These are phyloP conservation scores for Leptinotarsa lineolata DNA, from an alignment of 1,140 invertebrate species.

Conservation along the genomic window DNA sequence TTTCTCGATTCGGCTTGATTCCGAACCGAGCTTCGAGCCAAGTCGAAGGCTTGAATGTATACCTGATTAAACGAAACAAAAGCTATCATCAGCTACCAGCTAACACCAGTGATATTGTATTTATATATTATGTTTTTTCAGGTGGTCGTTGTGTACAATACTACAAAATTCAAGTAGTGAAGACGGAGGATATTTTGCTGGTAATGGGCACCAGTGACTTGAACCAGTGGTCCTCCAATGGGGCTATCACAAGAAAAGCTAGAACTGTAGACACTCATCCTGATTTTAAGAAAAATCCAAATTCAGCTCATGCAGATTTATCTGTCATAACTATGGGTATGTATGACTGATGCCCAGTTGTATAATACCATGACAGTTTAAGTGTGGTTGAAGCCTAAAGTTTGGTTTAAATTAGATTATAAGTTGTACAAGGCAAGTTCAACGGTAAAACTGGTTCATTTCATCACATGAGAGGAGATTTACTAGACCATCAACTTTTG, in stretches of 20 bases:
- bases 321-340: constrained; percentile 40
- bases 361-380: neutral
- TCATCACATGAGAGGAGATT: too few relatives aligned
- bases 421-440: too few relatives aligned
- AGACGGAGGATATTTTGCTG: constrained; percentile 44
- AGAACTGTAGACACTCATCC: constrained; percentile 51
- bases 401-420: too few relatives aligned
- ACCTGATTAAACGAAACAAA: too few relatives aligned
- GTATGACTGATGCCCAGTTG: neutral
- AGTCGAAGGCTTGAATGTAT: too few relatives aligned
- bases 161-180: constrained; percentile 49
- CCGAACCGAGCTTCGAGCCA: too few relatives aligned
- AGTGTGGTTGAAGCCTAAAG: too few relatives aligned
- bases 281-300: constrained; percentile 47
- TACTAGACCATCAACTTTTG: too few relatives aligned
- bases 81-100: too few relatives aligned
- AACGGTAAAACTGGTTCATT: too few relatives aligned
- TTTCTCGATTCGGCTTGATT: too few relatives aligned
- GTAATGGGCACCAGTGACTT: constrained; percentile 58
- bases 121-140: constrained; percentile 41
- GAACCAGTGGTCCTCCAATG: constrained; percentile 58
- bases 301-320: constrained; percentile 48
- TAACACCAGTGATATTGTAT: too few relatives aligned
- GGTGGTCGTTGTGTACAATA: constrained; percentile 60
- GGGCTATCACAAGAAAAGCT: constrained; percentile 49